Conservation (phyloP, 2,888 invertebrate genomes). For the Acleris holmiana region DNA sequence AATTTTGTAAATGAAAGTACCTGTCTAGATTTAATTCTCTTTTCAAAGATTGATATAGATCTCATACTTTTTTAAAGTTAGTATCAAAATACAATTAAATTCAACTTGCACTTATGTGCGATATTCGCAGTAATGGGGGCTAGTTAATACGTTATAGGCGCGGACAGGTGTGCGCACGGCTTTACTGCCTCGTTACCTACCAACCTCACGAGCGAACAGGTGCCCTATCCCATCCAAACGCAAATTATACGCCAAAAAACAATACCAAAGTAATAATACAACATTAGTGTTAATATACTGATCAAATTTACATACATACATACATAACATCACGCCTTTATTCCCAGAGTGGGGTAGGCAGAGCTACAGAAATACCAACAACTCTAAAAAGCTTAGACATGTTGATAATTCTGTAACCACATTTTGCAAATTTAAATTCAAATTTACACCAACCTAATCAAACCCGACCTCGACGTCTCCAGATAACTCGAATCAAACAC, state of each 20-base stretch:
- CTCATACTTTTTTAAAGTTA: too few species aligned
- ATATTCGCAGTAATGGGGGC: conserved; percentile 66
- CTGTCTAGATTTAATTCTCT: too few species aligned
- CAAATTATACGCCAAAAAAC: conserved; percentile 31
- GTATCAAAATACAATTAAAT: conserved; percentile 42
- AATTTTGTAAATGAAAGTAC: too few species aligned
- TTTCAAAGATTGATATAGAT: too few species aligned
- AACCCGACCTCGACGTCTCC: not conserved
- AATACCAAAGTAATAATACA: conserved; percentile 16
- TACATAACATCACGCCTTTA: too few species aligned
- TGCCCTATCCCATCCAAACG: conserved; percentile 34
- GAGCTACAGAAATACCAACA: too few species aligned
- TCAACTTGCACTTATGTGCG: conserved; percentile 56
- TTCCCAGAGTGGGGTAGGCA: too few species aligned
- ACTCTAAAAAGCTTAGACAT: too few species aligned
- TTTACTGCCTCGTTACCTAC: conserved; percentile 74
- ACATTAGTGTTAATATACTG: not conserved
- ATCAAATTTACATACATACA: not conserved
- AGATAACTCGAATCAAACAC: not conserved
- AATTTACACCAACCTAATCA: not conserved
- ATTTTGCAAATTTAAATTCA: too few species aligned
- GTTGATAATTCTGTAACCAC: too few species aligned
- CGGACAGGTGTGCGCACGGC: conserved; percentile 70
- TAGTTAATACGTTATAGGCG: conserved; percentile 74
- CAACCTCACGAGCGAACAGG: conserved; percentile 25